A percentile compares a stretch with the other conserved stretches of the same genome.
phyloP scores from a whole-genome alignment of 2,797 vertebrate species.

The Buceros bicornis region DNA sequence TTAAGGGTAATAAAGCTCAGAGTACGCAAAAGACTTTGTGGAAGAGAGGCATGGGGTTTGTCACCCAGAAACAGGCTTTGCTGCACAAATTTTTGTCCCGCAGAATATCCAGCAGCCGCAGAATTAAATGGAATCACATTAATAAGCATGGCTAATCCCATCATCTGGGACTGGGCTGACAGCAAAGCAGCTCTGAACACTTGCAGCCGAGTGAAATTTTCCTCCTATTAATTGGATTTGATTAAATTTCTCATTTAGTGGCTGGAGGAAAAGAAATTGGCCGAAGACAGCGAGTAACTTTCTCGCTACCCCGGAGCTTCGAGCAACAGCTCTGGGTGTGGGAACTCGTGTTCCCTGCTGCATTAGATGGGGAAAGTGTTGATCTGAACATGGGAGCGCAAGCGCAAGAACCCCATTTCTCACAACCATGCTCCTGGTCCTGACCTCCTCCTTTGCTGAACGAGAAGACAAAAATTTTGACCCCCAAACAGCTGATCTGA shows the following conservation, averaged over 20 bases:
- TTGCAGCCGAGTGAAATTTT: neutral
- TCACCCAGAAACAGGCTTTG: neutral
- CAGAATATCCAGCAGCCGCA: neutral
- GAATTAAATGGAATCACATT: slow-evolving; percentile 34
- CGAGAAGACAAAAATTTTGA: neutral
- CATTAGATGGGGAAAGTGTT: neutral
- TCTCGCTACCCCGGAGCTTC: neutral
- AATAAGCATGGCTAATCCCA: slow-evolving; percentile 49
- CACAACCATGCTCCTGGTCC: neutral
- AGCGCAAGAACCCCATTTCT: neutral
- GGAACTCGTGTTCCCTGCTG: neutral
- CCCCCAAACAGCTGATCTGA: neutral
- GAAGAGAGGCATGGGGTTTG: neutral
- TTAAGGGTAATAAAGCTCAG: neutral
- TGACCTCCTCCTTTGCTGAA: neutral
- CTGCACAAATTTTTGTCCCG: neutral
- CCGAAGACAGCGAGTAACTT: neutral
- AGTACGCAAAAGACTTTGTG: neutral
- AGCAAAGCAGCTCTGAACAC: slow-evolving; percentile 19
- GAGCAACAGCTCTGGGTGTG: neutral
- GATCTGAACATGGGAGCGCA: neutral
- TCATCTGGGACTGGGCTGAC: neutral
- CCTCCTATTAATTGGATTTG: slow-evolving; percentile 43
- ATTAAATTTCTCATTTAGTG: slow-evolving; percentile 45
- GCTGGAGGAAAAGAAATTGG: slow-evolving; percentile 15